Evolutionary conservation across 2,888 invertebrate genomes (phyloP).

Genomic region (Toxonevra muliebris): DNA sequence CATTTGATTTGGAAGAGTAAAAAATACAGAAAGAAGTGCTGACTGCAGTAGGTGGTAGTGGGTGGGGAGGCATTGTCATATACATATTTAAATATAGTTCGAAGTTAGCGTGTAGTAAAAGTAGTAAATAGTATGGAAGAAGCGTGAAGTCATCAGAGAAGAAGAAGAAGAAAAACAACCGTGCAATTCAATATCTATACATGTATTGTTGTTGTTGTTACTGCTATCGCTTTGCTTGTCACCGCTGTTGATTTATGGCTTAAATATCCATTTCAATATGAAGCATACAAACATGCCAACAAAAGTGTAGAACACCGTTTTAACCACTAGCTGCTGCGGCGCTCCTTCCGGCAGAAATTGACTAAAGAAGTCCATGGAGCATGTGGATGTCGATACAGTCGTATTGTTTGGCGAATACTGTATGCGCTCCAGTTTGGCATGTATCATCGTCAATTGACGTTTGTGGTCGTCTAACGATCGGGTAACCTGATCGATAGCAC

Average conservation of each 20-base stretch:
- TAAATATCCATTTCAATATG: constrained; percentile 56
- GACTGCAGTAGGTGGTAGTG: too few species aligned
- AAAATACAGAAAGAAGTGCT: too few species aligned
- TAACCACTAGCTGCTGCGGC: constrained; percentile 52
- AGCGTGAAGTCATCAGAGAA: too few species aligned
- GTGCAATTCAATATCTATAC: too few species aligned
- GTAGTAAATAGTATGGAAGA: too few species aligned
- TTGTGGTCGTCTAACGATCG: constrained; percentile 67
- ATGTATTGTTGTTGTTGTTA: background rate
- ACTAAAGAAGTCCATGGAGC: constrained; percentile 22
- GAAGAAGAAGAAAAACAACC: too few species aligned
- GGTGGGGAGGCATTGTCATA: too few species aligned
- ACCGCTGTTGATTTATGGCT: constrained; percentile 41
- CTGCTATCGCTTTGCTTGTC: constrained; percentile 3
- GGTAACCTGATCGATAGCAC: constrained; percentile 67
- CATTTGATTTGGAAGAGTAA: too few species aligned
- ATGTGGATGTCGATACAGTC: constrained; percentile 3
- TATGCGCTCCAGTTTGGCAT: constrained; percentile 57
- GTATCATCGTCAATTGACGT: constrained; percentile 63
- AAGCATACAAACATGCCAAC: constrained; percentile 53
- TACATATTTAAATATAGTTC: too few species aligned
- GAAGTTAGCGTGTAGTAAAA: too few species aligned
- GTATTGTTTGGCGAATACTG: constrained; percentile 51
- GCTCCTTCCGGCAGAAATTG: constrained; percentile 44
- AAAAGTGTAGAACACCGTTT: constrained; percentile 52